Evolutionary conservation across 2,113 vertebrate genomes (phyloP).

Genomic region (Poeciliopsis retropinna): DNA sequence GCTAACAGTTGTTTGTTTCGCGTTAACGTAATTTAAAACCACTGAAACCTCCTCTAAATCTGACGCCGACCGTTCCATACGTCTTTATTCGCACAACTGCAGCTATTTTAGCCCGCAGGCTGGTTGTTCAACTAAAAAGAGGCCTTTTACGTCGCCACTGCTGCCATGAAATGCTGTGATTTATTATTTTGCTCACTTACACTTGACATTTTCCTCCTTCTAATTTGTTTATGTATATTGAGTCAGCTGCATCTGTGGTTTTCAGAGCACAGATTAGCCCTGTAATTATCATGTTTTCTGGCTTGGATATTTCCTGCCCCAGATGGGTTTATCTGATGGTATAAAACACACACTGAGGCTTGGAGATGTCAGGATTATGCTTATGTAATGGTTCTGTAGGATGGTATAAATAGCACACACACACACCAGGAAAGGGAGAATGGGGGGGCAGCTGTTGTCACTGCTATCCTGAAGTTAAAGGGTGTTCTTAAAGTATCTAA

Average conservation of each 20-base stretch:
- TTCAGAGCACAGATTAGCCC: not conserved
- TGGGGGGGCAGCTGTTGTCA: slow-evolving; percentile 44
- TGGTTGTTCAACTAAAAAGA: not conserved
- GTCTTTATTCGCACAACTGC: not conserved
- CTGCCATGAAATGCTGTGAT: not conserved
- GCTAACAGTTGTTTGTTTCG: too few species aligned
- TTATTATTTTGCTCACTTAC: not conserved
- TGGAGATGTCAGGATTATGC: slow-evolving; percentile 70
- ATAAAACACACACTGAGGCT: slow-evolving; percentile 25
- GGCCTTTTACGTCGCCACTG: not conserved
- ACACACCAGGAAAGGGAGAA: slow-evolving; percentile 15
- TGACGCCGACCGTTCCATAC: not conserved
- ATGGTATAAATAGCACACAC: slow-evolving; percentile 72
- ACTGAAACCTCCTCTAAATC: too few species aligned
- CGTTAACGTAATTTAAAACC: too few species aligned
- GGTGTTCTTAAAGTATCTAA: not conserved
- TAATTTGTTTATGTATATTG: slow-evolving; percentile 15
- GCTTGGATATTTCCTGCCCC: not conserved
- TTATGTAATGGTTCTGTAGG: slow-evolving; percentile 72
- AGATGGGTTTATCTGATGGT: not conserved
- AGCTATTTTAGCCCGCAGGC: not conserved
- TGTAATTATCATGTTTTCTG: not conserved
- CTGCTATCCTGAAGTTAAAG: slow-evolving; percentile 15
- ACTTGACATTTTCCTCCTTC: not conserved
- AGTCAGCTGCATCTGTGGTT: not conserved